phyloP scores from a whole-genome alignment of 2,113 vertebrate genomes.

The Tautogolabrus adspersus region DNA sequence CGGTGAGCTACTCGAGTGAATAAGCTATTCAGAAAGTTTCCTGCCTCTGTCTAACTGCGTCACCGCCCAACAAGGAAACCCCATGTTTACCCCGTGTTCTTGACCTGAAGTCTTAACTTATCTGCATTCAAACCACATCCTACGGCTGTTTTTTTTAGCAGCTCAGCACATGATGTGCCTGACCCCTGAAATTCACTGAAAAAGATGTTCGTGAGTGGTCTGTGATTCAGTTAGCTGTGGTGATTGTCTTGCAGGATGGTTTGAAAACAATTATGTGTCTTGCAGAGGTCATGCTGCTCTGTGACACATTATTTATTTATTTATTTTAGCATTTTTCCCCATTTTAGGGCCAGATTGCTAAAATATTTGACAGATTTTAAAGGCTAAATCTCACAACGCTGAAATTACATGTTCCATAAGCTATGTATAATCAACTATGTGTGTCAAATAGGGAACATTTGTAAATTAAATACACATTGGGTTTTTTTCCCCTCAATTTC shows the following conservation, averaged over 20 bases:
- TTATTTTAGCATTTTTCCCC: too few relatives aligned
- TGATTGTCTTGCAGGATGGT: neutral
- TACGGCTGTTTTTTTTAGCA: constrained; percentile 3
- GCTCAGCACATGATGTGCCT: constrained; percentile 18
- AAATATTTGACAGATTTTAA: too few relatives aligned
- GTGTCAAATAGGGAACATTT: too few relatives aligned
- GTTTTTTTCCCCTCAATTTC: too few relatives aligned
- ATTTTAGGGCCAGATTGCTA: too few relatives aligned
- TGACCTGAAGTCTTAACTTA: constrained; percentile 40
- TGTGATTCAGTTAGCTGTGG: neutral
- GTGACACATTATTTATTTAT: too few relatives aligned
- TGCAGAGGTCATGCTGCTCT: too few relatives aligned
- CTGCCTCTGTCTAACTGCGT: constrained; percentile 56
- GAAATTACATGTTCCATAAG: too few relatives aligned
- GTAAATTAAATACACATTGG: too few relatives aligned
- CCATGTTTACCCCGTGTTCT: constrained; percentile 59
- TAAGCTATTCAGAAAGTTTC: constrained; percentile 41
- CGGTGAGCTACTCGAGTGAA: constrained; percentile 10
- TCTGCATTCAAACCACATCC: constrained; percentile 39
- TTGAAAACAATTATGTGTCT: neutral
- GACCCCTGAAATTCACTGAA: constrained; percentile 1
- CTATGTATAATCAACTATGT: too few relatives aligned
- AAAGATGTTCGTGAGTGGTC: neutral
- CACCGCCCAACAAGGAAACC: constrained; percentile 66
- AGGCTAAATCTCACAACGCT: too few relatives aligned